These are phyloP conservation scores for Drosophila cardini DNA, from an alignment of 1,140 invertebrate species.

Conservation along the genomic window DNA sequence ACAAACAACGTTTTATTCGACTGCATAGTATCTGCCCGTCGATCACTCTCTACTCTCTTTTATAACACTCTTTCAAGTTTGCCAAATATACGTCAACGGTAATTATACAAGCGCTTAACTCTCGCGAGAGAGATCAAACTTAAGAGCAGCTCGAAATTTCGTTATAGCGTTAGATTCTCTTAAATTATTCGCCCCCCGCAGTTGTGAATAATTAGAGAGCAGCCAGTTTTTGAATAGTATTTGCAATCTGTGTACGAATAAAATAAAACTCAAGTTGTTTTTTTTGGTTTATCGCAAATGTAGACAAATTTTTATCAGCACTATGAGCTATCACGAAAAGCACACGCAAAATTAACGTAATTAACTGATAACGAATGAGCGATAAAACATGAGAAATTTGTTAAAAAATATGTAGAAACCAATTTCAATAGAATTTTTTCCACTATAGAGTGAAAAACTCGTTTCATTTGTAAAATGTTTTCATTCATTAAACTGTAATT, in stretches of 20 bases:
- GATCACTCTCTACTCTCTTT: not conserved
- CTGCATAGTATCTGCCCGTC: not conserved
- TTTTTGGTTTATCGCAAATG: conserved; percentile 55
- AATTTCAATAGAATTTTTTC: not conserved
- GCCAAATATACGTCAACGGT: not conserved
- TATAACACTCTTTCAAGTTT: not conserved
- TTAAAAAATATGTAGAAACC: not conserved
- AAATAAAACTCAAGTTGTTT: conserved; percentile 40
- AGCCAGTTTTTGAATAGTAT: conserved; percentile 11
- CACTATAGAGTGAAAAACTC: not conserved
- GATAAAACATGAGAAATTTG: conserved; percentile 20
- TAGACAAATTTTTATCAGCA: conserved; percentile 47
- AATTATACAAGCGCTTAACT: not conserved
- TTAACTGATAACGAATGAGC: conserved; percentile 52
- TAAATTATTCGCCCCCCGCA: conserved; percentile 14
- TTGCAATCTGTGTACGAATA: conserved; percentile 45
- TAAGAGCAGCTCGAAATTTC: conserved; percentile 22
- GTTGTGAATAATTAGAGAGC: conserved; percentile 8
- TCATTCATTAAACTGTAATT: conserved; percentile 17
- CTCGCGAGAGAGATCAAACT: conserved; percentile 3
- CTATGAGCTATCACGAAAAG: conserved; percentile 23
- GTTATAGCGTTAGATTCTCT: conserved; percentile 12
- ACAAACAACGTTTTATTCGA: not conserved
- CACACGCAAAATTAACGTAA: conserved; percentile 56
- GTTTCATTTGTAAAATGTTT: conserved; percentile 14